Base-by-base conservation (phyloP, 2,888 invertebrate species). In the Orchesella flavescens region DNA sequence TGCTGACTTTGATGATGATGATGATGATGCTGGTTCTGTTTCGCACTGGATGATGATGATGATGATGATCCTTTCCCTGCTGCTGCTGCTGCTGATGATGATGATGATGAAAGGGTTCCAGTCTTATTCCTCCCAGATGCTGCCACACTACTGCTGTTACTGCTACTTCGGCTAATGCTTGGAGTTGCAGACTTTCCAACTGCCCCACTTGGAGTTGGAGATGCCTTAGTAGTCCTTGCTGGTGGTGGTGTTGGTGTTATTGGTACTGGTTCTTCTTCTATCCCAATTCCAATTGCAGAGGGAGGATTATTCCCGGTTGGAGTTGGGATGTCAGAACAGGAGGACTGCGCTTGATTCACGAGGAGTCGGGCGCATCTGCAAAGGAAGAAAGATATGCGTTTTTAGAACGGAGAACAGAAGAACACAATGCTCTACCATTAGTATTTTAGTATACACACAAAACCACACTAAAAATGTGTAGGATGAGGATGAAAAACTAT, bases 331-430 rank as follows among this genome's bases (percentile, higher is more conserved):
- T 78, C 78, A 57, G 78, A 44, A 73, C 75, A 75, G 3, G 83
- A 79, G 21, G 59, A 63, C 43, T 81, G 78, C n/a, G 84, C 86
- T 77, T 86, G 86, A 53, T 69, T 86, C 57, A 86, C 86, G 34
- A 86, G 34, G 0, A 69, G 79, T n/a, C 83, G 74, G 49, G 86
- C 86, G 71, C 86, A 86, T 84, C 85, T 86, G 68, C 63, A 78
- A 34, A 34, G 34, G 34, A 34, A 72, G 34, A 61, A 65, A 46
- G 15, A 53, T 53, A n/a, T 53, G 3, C 10, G 17, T 5, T 2
- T 23, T 21, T 34, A 21, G 23, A 71, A 78, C 21, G 66, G 34
- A 68, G 1, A 53, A 12, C 10, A 19, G 1, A 4, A 44, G 34
- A 65, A n/a, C 21, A 53, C 7, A n/a, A n/a, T n/a, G n/a, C n/a